Conservation (phyloP, 1,140 invertebrate genomes). For the Homarus americanus region DNA sequence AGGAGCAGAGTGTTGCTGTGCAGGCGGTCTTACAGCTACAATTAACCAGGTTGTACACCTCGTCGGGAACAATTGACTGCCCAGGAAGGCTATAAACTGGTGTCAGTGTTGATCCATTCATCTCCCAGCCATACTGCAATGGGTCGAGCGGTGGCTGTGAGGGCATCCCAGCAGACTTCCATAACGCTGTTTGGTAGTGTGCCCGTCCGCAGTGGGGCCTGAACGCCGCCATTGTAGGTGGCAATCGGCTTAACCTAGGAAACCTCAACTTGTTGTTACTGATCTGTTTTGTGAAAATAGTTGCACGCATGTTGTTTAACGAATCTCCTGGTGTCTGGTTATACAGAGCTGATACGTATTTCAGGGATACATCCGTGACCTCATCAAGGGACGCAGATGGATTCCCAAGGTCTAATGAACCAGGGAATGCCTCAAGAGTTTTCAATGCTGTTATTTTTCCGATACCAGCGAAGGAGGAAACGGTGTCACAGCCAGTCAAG, state of each 20-base stretch:
- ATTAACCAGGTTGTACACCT: conserved; percentile 42
- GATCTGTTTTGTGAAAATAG: conserved; percentile 28
- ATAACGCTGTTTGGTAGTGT: conserved; percentile 34
- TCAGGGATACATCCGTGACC: neutral
- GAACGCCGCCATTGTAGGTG: conserved; percentile 17
- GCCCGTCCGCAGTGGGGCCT: conserved; percentile 36
- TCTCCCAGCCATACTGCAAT: conserved; percentile 29
- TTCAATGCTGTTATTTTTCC: conserved; percentile 10
- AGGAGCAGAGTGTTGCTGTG: conserved; percentile 21
- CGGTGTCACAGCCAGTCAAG: conserved; percentile 26
- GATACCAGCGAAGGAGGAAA: conserved; percentile 22
- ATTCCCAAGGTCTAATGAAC: neutral
- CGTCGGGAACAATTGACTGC: conserved; percentile 30
- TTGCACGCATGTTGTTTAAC: conserved; percentile 24
- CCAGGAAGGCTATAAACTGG: conserved; percentile 12
- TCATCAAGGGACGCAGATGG: conserved; percentile 1
- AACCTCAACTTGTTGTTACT: neutral
- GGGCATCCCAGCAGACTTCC: conserved; percentile 26
- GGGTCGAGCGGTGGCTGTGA: conserved; percentile 19
- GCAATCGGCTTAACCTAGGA: conserved; percentile 11
- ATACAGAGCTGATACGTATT: conserved; percentile 22
- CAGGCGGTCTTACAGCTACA: conserved; percentile 34
- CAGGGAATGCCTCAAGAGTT: conserved; percentile 23
- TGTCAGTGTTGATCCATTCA: conserved; percentile 28
- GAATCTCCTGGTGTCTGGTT: conserved; percentile 1